phyloP scores from a whole-genome alignment of 2,888 invertebrate genomes.

The Tachina fera region DNA sequence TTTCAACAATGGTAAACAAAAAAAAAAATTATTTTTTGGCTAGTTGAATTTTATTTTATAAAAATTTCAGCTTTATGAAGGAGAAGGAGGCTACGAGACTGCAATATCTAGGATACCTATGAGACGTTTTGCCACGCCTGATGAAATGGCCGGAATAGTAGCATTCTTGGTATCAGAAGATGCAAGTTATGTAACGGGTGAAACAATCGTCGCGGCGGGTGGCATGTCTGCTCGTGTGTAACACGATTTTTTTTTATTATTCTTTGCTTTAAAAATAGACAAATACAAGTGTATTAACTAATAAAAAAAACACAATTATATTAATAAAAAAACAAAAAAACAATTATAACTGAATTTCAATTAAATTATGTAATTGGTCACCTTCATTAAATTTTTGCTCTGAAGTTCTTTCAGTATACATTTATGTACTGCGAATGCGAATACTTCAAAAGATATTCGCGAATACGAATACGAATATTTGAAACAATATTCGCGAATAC shows the following conservation, averaged over 20 bases:
- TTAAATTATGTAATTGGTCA: too few relatives aligned
- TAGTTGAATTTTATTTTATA: neutral
- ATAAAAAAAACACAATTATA: too few relatives aligned
- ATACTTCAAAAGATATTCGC: too few relatives aligned
- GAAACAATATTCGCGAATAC: too few relatives aligned
- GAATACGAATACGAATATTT: too few relatives aligned
- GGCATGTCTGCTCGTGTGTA: slow-evolving; percentile 89
- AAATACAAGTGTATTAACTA: neutral
- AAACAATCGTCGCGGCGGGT: slow-evolving; percentile 90
- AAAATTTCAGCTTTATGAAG: slow-evolving; percentile 84
- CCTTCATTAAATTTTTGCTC: too few relatives aligned
- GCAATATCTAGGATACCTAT: slow-evolving; percentile 86
- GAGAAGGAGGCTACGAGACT: slow-evolving; percentile 85
- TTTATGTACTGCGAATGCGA: too few relatives aligned
- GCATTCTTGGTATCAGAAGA: slow-evolving; percentile 93
- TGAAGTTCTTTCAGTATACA: too few relatives aligned
- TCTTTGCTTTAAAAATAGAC: neutral
- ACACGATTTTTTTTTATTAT: slow-evolving; percentile 66
- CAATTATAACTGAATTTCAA: too few relatives aligned
- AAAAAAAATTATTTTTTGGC: neutral
- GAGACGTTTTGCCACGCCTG: slow-evolving; percentile 88
- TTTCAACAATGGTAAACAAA: slow-evolving; percentile 88
- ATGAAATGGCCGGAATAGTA: slow-evolving; percentile 90
- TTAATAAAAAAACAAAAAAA: too few relatives aligned
- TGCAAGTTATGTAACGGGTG: slow-evolving; percentile 94